Evolutionary conservation across 2,113 vertebrate genomes (phyloP), one percentile per base, ranked within the genome.

Genomic region (Ochotona princeps): DNA sequence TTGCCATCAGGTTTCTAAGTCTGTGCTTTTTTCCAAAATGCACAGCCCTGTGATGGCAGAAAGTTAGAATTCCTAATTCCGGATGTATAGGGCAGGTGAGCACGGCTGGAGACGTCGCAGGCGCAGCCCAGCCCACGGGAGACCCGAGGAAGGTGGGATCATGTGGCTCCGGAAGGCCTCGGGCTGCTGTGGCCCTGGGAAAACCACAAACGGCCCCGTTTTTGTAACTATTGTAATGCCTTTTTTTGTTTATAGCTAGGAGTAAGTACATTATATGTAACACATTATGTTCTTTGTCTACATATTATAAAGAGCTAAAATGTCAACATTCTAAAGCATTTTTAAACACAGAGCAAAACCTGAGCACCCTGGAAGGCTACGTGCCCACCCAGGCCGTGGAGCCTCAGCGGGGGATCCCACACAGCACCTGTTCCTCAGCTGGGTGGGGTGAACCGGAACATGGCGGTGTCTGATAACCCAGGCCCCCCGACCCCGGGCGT

Each of bases 391-490:
- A 15, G 63, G 32, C 23, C 1, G 28, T 8, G 38, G 23, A 38
- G 54, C 18, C 8, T 80, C 18, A 2, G 32, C 63, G 6, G 15
- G 76, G 1, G 30, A 10, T 28, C 1, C 57, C 10, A 28, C 35
- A 69, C 51, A 7, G 35, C 30, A 1, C 32, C 51, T 20, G 70
- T 21, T 0, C 4, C 17, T 1, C 0, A 0, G 7, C 49, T 44
- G 38, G 38, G 38, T 35, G 8, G 0, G 51, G 66, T 23, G 83
- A 54, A 28, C 20, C n/a, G 5, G 38, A 63, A 3, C 9, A 28
- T 3, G 47, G 20, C 25, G 17, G 6, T 18, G 17, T 30, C 66
- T 60, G 44, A 44, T 6, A 44, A 44, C 6, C 38, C 38, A 18
- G 54, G 54, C 5, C 2, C 35, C 35, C 2, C 12, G 63, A 60